phyloP scores from a whole-genome alignment of 2,888 invertebrate genomes.

The Psylliodes chrysocephalus region DNA sequence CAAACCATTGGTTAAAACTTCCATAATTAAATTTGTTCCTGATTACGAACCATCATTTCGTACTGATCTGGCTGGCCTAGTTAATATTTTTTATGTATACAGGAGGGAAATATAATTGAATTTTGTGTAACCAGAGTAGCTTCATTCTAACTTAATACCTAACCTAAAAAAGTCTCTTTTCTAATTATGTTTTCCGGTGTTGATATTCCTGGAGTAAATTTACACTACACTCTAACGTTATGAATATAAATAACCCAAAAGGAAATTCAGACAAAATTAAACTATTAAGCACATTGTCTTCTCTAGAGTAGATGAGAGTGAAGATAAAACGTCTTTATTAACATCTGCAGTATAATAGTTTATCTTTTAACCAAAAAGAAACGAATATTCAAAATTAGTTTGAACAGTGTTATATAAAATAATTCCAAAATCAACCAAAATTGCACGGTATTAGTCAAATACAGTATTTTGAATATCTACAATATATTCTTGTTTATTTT shows the following conservation, averaged over 20 bases:
- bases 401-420: no score
- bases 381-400: no score
- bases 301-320: conserved; percentile 3
- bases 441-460: no score
- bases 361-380: no score
- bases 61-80: background rate
- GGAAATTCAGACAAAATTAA: conserved; percentile 28
- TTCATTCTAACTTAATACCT: conserved; percentile 27
- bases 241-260: conserved; percentile 35
- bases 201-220: conserved; percentile 29
- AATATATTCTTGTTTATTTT: no score
- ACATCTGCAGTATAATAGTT: no score
- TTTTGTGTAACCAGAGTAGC: conserved; percentile 25
- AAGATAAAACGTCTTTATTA: no score
- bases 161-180: conserved; percentile 30
- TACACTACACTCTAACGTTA: conserved; percentile 28
- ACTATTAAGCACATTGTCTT: conserved; percentile 22
- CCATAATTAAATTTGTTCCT: no score
- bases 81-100: conserved; percentile 3
- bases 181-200: conserved; percentile 31
- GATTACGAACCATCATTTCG: no score
- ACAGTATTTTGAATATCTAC: no score
- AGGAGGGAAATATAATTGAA: conserved; percentile 26
- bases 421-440: no score
- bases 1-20: no score